Evolutionary conservation across 2,113 vertebrate genomes (phyloP).

Genomic region (Condylura cristata): DNA sequence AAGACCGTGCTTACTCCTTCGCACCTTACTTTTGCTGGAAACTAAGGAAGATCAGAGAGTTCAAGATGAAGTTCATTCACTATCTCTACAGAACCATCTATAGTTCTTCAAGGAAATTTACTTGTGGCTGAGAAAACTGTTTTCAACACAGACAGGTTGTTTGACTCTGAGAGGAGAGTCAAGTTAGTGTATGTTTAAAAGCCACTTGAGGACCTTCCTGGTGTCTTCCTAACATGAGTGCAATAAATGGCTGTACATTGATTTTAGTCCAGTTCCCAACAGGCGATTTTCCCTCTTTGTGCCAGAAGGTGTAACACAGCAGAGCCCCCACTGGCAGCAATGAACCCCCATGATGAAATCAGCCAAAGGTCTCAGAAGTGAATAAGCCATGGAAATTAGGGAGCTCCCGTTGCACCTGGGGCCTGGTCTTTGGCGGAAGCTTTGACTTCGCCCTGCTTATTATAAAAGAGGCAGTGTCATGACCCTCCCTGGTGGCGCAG

Average conservation of each 20-base stretch:
- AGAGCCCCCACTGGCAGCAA: background rate
- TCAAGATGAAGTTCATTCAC: background rate
- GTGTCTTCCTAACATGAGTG: background rate
- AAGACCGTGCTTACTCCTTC: background rate
- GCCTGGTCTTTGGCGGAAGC: background rate
- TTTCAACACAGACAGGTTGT: background rate
- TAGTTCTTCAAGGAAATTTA: fast-evolving
- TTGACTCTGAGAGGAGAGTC: background rate
- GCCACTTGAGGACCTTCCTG: background rate
- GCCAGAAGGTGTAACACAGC: background rate
- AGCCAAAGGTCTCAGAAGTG: constrained; percentile 1
- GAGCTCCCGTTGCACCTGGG: background rate
- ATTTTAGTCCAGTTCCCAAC: constrained; percentile 12
- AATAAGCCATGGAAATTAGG: constrained; percentile 1
- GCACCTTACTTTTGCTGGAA: background rate
- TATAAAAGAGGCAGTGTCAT: background rate
- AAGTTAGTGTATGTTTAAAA: background rate
- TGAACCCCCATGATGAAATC: background rate
- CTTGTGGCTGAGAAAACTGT: background rate
- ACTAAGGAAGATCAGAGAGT: background rate
- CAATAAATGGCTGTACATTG: background rate
- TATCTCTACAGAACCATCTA: background rate
- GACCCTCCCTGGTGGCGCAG: too few relatives aligned
- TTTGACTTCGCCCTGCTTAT: background rate
- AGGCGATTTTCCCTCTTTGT: background rate